Evolutionary conservation across 2,888 invertebrate genomes (phyloP).

Genomic region (Plebejus anna): DNA sequence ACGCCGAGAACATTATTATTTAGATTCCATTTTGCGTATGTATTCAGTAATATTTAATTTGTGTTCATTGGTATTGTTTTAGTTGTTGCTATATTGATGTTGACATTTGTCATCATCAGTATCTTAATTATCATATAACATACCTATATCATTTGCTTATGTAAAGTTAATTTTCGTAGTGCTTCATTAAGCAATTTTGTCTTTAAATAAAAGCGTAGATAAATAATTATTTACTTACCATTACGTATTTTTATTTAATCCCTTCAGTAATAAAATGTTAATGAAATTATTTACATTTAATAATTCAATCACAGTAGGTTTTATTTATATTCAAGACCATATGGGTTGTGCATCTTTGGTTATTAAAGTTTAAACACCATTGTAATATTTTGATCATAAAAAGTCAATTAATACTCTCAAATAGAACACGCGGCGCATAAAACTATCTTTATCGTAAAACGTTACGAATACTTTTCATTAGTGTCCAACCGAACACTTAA

Average conservation of each 20-base stretch:
- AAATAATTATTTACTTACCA: not conserved
- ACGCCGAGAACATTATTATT: constrained; percentile 7
- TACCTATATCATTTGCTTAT: too few species aligned
- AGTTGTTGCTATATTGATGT: not conserved
- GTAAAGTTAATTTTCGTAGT: too few species aligned
- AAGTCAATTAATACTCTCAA: constrained; percentile 11
- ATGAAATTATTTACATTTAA: not conserved
- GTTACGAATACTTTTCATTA: constrained; percentile 7
- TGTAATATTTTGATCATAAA: constrained; percentile 19
- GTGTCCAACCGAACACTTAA: constrained; percentile 24
- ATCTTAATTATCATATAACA: too few species aligned
- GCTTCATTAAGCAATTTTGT: too few species aligned
- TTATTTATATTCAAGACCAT: constrained; percentile 12
- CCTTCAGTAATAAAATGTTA: not conserved
- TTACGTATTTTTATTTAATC: not conserved
- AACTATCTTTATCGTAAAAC: constrained; percentile 13
- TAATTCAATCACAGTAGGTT: too few species aligned
- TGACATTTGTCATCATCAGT: not conserved
- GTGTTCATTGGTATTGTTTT: not conserved
- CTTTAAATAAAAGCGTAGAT: not conserved
- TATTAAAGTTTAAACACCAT: constrained; percentile 9
- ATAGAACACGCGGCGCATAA: constrained; percentile 8
- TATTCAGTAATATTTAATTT: constrained; percentile 12
- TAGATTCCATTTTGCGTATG: constrained; percentile 8
- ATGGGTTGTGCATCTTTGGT: constrained; percentile 8